Percentiles rank a stretch among this genome's conserved stretches.
Evolutionary conservation across 2,797 vertebrate species (phyloP).

Genomic region (Coracias cyanogaster): DNA sequence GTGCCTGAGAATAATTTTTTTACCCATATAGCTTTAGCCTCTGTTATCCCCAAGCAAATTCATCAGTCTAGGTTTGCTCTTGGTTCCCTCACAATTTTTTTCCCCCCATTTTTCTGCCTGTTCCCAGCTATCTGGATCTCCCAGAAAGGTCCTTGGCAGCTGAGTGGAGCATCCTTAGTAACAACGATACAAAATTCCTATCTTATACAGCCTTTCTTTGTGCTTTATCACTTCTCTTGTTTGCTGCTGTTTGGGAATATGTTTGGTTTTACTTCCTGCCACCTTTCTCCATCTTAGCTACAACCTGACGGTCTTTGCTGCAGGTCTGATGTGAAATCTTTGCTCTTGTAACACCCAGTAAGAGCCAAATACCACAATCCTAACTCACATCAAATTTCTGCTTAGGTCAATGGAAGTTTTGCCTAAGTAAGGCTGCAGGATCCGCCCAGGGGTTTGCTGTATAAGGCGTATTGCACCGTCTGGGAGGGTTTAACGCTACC

Average conservation of each 20-base stretch:
- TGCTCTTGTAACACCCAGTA: not conserved
- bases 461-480: rapidly evolving
- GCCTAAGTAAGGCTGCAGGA: not conserved
- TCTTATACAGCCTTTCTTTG: not conserved
- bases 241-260: not conserved
- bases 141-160: not conserved
- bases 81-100: not conserved
- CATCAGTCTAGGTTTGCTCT: not conserved
- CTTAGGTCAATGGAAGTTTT: not conserved
- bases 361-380: not conserved
- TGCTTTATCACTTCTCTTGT: not conserved
- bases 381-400: not conserved
- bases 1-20: not conserved
- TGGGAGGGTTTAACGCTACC: not conserved
- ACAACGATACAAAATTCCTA: not conserved
- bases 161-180: not conserved
- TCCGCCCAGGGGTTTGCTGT: not conserved
- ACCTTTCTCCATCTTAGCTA: not conserved
- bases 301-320: not conserved
- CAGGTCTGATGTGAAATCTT: not conserved
- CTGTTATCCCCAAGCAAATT: not conserved
- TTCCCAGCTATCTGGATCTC: not conserved
- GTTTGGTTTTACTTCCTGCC: not conserved
- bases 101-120: not conserved
- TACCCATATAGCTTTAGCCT: not conserved